These are phyloP conservation scores for Pseudachorutes palmiensis DNA, from an alignment of 1,140 invertebrate species.

Conservation along the genomic window DNA sequence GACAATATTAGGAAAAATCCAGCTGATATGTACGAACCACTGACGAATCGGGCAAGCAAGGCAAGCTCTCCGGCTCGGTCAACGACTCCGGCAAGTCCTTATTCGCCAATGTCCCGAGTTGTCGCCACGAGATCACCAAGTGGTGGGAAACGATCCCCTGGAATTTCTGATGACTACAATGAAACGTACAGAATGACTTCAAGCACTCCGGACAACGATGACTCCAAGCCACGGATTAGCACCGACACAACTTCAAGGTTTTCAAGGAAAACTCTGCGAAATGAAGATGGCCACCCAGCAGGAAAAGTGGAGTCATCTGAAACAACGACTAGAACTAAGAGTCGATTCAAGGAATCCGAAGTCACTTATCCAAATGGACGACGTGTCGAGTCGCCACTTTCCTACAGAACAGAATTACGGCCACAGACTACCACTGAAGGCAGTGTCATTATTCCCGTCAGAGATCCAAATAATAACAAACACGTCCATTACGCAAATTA, in stretches of 20 bases:
- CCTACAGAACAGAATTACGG: slow-evolving; percentile 24
- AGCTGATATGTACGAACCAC: slow-evolving; percentile 24
- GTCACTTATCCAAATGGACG: slow-evolving; percentile 37
- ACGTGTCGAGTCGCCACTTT: slow-evolving; percentile 27
- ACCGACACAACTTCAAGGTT: slow-evolving; percentile 58
- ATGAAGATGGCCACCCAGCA: slow-evolving; percentile 51
- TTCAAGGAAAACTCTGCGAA: slow-evolving; percentile 56
- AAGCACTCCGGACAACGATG: slow-evolving; percentile 47
- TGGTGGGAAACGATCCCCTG: slow-evolving; percentile 30
- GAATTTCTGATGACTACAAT: slow-evolving; percentile 54
- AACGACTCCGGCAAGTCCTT: slow-evolving; percentile 33
- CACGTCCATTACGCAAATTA: neutral
- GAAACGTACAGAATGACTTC: slow-evolving; percentile 59
- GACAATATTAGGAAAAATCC: slow-evolving; percentile 31
- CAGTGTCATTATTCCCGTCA: slow-evolving; percentile 36
- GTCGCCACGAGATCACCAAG: slow-evolving; percentile 38
- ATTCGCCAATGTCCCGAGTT: slow-evolving; percentile 22
- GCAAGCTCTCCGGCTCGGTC: slow-evolving; percentile 41
- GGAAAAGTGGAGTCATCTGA: slow-evolving; percentile 60
- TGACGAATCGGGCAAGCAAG: slow-evolving; percentile 25
- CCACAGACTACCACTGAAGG: slow-evolving; percentile 27
- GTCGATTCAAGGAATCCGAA: slow-evolving; percentile 46
- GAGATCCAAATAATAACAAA: slow-evolving; percentile 25
- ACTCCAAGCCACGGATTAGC: slow-evolving; percentile 52
- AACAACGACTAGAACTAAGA: slow-evolving; percentile 58